A percentile compares a stretch with the other conserved stretches of the same genome.
These are phyloP conservation scores for Girardia tigrina DNA, from an alignment of 2,888 invertebrate species.

Conservation along the genomic window DNA sequence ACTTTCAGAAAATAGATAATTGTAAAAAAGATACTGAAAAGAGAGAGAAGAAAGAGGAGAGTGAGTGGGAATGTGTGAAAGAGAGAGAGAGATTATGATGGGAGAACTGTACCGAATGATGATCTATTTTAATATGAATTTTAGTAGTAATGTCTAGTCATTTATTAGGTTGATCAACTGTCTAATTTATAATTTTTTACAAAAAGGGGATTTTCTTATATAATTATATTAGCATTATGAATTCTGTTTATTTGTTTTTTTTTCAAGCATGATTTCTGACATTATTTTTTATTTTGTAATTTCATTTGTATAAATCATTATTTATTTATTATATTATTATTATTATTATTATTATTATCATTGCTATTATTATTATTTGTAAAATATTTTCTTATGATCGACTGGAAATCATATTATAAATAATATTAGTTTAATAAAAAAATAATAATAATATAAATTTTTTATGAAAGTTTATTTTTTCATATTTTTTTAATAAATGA, in stretches of 20 bases:
- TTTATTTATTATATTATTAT: background rate
- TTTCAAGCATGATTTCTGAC: slow-evolving; percentile 23
- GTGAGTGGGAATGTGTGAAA: background rate
- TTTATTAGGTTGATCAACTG: background rate
- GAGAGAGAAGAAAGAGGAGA: background rate
- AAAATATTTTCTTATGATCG: background rate
- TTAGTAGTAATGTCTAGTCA: slow-evolving; percentile 11
- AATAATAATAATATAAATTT: slow-evolving; percentile 23
- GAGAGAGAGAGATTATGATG: slow-evolving; percentile 4
- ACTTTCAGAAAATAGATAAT: no score
- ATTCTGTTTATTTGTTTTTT: slow-evolving; percentile 21
- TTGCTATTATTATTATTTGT: background rate
- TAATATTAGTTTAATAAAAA: background rate
- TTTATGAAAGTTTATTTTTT: slow-evolving; percentile 23
- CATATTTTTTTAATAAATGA: slow-evolving; percentile 23
- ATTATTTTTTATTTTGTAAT: slow-evolving; percentile 21
- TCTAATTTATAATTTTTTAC: slow-evolving; percentile 20
- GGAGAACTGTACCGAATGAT: background rate
- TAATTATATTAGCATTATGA: slow-evolving; percentile 20
- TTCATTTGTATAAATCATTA: slow-evolving; percentile 19
- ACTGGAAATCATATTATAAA: slow-evolving; percentile 6
- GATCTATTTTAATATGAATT: slow-evolving; percentile 17
- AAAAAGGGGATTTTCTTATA: slow-evolving; percentile 10
- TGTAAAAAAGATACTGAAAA: no score
- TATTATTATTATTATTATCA: background rate